These are phyloP conservation scores for Ligdia adustata DNA, from an alignment of 2,888 invertebrate species.

Conservation along the genomic window DNA sequence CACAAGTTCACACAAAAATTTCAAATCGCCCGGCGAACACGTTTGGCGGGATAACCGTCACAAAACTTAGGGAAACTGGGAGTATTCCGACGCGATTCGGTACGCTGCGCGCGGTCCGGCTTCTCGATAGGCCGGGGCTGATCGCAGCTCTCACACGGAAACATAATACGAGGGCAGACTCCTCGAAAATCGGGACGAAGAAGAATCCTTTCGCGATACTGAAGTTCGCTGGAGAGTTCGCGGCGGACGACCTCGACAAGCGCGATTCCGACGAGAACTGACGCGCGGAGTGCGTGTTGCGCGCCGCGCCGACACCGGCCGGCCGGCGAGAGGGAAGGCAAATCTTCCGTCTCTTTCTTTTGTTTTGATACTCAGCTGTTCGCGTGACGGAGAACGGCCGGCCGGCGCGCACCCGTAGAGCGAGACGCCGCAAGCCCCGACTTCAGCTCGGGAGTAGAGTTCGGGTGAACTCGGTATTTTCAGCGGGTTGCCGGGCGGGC, in stretches of 20 bases:
- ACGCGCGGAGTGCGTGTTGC: slow-evolving; percentile 60
- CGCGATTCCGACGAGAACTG: slow-evolving; percentile 80
- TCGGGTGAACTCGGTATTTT: slow-evolving; percentile 67
- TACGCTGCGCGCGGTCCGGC: slow-evolving; percentile 73
- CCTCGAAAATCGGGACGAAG: slow-evolving; percentile 81
- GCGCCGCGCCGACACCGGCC: slow-evolving; percentile 73
- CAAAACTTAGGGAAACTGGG: slow-evolving; percentile 74
- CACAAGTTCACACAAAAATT: slow-evolving; percentile 68
- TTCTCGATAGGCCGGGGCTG: slow-evolving; percentile 76
- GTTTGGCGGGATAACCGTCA: slow-evolving; percentile 79
- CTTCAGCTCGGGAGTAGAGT: slow-evolving; percentile 45
- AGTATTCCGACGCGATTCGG: slow-evolving; percentile 67
- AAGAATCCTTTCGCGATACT: slow-evolving; percentile 79
- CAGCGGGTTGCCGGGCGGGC: slow-evolving; percentile 59
- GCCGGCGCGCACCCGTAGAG: slow-evolving; percentile 59
- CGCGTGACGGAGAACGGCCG: slow-evolving; percentile 59
- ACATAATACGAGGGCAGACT: slow-evolving; percentile 81
- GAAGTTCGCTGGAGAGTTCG: slow-evolving; percentile 74
- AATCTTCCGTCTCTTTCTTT: slow-evolving; percentile 81
- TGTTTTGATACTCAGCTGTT: slow-evolving; percentile 85
- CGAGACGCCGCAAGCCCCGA: slow-evolving; percentile 50
- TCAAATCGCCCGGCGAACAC: slow-evolving; percentile 79
- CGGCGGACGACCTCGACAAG: slow-evolving; percentile 71
- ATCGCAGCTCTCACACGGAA: slow-evolving; percentile 74
- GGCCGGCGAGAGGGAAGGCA: slow-evolving; percentile 81